Evolutionary conservation across 2,113 vertebrate genomes (phyloP), one percentile per base, ranked within the genome.

Genomic region (Micronycteris hirsuta): DNA sequence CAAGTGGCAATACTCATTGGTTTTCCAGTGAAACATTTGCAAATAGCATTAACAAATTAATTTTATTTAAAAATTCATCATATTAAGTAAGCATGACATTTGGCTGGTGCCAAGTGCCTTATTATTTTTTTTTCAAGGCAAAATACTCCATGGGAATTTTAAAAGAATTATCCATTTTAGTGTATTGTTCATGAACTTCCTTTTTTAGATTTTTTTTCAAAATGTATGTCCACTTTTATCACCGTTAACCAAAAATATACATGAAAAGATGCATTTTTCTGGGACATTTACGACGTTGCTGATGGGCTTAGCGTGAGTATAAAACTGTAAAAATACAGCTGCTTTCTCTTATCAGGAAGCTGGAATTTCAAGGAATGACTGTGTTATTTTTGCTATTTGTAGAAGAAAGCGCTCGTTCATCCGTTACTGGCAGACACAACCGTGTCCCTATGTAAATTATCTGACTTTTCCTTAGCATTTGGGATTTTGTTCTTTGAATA

Each of bases 41-140:
- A 49, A 71, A 41, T 7, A 38, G 58, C 41, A 19, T 80, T 71
- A 61, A 87, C n/a, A 49, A 63, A 88, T 52, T 52, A 41, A 71
- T 52, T 61, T 45, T n/a, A 71, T 17, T 92, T 84, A 45, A 84
- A 86, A 20, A 16, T 52, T 15, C 85, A n/a, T 93, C 54, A 19
- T 20, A 11, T 15, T 52, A 88, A 88, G 43, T 19, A 31, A 70
- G 33, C 24, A 63, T 5, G n/a, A 4, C 20, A 19, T 49, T 28
- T 88, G 14, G 24, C 5, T 8, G 43, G 10, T 49, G 41, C 19
- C 24, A 61, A 38, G 9, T 15, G 15, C 52, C 52, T 61, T 10
- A 31, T 12, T 43, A 20, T 58, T 10, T 58, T 22, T 54, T 71
- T 61, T 74, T 54, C 16, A 36, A 28, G 12, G 20, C 11, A 63